Evolutionary conservation across 1,140 invertebrate genomes (phyloP), one percentile per base, ranked within the genome.

Genomic region (Scaptomyza hsui): DNA sequence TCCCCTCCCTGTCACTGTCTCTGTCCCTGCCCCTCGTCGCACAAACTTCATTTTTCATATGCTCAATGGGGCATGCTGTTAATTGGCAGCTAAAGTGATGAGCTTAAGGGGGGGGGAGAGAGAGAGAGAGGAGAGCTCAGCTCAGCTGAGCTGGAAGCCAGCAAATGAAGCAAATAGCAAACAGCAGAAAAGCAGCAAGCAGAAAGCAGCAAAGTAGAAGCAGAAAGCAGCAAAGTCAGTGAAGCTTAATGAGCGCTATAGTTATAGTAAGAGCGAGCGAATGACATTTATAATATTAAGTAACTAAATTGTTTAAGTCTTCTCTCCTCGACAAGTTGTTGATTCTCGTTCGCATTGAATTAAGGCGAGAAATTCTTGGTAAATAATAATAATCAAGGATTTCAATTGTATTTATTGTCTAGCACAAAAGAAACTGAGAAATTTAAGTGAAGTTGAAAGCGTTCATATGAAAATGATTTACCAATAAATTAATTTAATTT

Each of bases 41-140:
- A 3, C 42, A 47, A 29, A 42, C 60, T 63, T 49, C 55, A 68
- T 61, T 72, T 72, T 68, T 72, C 55, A 72, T 68, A 53, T 61
- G 47, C 48, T 53, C 62, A 72, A 72, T 67, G 37, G 53, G 48
- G 53, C 62, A 49, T 65, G 56, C 52, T 51, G 45, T 49, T 45
- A 60, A 68, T 57, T 57, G 52, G 42, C 47, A 41, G 32, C 59
- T 21, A 29, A 60, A 60, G 44, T 47, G 16, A 51, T 18, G 19
- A 26, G 16, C 2, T 2, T 1, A 16, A 21, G 32, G 3, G 29
- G 6, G 12, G 29, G 9, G 24, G 48, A 16, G 15, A 9, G 15
- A 41, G 13, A 48, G 9, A 16, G 13, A 0, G 6, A 1, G 24
- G 24, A 1, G 24, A 4, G 24, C 24, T 26, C 6, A 26, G 26